phyloP scores from a whole-genome alignment of 1,140 invertebrate species.

The Stenopsyche tienmushanensis region DNA sequence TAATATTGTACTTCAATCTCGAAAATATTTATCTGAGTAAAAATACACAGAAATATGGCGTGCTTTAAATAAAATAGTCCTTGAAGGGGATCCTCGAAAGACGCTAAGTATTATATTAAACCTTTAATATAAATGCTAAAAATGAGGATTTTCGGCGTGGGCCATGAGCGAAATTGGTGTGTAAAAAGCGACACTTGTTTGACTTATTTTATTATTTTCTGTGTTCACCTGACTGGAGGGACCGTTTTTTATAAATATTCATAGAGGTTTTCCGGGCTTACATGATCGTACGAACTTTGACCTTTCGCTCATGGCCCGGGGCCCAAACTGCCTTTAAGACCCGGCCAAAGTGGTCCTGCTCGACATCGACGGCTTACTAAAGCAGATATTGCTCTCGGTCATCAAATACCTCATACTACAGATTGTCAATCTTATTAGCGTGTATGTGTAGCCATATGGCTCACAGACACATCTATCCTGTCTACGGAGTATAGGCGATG shows the following conservation, averaged over 20 bases:
- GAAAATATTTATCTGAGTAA: no score
- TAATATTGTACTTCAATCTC: no score
- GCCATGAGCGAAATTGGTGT: no score
- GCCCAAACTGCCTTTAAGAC: neutral
- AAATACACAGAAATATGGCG: no score
- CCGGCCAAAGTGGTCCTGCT: neutral
- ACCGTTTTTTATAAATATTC: slow-evolving; percentile 12
- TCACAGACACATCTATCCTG: neutral
- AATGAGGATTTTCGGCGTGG: no score
- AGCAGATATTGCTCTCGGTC: neutral
- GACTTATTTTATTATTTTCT: no score
- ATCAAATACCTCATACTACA: neutral
- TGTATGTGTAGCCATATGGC: neutral
- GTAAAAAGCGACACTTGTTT: no score
- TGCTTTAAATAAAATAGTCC: no score
- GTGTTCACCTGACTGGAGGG: neutral
- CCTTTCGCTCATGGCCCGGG: neutral
- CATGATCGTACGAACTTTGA: slow-evolving; percentile 1
- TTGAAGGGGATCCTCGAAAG: no score
- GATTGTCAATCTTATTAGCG: neutral
- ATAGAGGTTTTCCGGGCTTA: slow-evolving; percentile 1
- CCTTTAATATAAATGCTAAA: no score
- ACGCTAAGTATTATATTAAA: no score
- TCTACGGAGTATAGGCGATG: no score
- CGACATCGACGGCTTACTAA: slow-evolving; percentile 1